Conservation (phyloP, 2,797 vertebrate species). For the Anas bernieri region DNA sequence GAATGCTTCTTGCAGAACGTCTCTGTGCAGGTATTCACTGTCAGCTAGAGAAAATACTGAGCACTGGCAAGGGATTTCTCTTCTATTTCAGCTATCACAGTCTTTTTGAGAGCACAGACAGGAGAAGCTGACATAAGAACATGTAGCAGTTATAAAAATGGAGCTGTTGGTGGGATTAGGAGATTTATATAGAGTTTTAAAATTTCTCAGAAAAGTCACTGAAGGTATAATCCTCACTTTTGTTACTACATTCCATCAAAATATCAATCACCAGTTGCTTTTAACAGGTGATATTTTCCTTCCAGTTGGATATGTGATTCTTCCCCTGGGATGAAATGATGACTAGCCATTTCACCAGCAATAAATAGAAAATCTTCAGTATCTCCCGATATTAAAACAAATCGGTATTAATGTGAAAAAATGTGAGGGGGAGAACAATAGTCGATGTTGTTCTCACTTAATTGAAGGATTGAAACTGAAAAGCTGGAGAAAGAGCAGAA, state of each 20-base stretch:
- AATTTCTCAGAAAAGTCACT: constrained; percentile 7
- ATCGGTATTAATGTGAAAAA: neutral
- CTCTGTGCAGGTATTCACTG: neutral
- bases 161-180: constrained; percentile 13
- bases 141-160: constrained; percentile 14
- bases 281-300: constrained; percentile 23
- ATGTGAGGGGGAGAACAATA: neutral
- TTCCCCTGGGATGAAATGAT: constrained; percentile 19
- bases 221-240: constrained; percentile 9
- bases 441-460: neutral
- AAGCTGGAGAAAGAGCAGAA: neutral
- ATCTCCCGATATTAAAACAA: constrained; percentile 27
- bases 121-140: constrained; percentile 39
- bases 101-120: constrained; percentile 17
- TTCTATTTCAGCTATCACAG: neutral
- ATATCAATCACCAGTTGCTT: constrained; percentile 42
- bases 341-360: constrained; percentile 41
- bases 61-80: neutral
- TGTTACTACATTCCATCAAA: constrained; percentile 30
- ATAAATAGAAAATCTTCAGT: constrained; percentile 43
- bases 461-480: constrained; percentile 18
- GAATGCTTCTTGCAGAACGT: neutral
- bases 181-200: neutral
- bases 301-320: constrained; percentile 31
- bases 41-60: neutral